Conservation (phyloP, 2,113 vertebrate species). For the Pterocles burchelli region DNA sequence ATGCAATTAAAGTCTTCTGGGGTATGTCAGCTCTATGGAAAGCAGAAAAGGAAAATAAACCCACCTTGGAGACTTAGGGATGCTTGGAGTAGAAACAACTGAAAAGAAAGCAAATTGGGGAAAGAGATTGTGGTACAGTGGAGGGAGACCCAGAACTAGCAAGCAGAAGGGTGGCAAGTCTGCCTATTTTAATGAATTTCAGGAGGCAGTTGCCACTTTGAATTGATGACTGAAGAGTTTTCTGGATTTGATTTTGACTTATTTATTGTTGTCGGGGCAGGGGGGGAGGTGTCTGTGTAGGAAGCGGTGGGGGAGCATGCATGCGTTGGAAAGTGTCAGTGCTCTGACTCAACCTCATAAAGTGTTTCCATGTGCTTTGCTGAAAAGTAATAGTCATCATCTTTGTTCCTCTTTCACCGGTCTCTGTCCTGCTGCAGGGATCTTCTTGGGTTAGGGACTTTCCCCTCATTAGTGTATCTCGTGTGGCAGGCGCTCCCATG, state of each 20-base stretch:
- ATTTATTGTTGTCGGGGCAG: neutral
- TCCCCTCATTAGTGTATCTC: neutral
- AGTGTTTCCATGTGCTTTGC: neutral
- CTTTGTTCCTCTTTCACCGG: neutral
- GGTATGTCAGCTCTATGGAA: neutral
- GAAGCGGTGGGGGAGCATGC: neutral
- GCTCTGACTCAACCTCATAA: neutral
- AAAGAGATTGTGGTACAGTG: neutral
- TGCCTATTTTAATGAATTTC: neutral
- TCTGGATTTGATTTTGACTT: neutral
- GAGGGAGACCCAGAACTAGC: neutral
- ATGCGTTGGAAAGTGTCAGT: neutral
- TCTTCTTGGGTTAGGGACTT: neutral
- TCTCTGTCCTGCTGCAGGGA: neutral
- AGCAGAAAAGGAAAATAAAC: neutral
- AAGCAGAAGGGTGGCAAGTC: neutral
- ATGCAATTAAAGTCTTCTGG: neutral
- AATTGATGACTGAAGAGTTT: neutral
- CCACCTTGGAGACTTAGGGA: neutral
- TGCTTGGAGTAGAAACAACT: neutral
- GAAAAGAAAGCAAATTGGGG: neutral
- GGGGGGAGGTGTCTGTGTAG: neutral
- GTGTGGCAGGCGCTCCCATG: fast-evolving
- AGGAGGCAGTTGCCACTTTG: neutral
- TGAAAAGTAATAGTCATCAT: neutral